Evolutionary conservation across 2,888 invertebrate species (phyloP).

Genomic region (Cephus sareptanus): DNA sequence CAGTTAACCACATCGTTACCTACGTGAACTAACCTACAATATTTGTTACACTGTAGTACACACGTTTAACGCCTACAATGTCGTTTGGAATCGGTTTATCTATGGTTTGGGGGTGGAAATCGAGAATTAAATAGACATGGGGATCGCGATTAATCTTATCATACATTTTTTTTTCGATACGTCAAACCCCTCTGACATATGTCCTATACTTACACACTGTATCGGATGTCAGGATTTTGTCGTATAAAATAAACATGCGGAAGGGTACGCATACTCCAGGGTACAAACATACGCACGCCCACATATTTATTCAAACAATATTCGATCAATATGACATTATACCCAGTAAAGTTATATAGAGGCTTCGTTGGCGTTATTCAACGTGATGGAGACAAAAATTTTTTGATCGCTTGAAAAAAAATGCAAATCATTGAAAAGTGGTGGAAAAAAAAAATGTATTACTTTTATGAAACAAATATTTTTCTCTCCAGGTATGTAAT

Average conservation of each 20-base stretch:
- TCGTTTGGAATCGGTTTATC: not conserved
- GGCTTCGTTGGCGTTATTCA: not conserved
- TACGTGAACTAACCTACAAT: not conserved
- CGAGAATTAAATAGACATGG: not conserved
- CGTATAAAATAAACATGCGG: not conserved
- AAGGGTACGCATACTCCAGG: no score
- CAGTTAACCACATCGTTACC: not conserved
- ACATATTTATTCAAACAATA: not conserved
- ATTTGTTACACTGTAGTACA: not conserved
- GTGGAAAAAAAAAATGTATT: not conserved
- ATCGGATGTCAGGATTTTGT: not conserved
- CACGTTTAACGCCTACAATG: not conserved
- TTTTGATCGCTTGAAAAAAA: not conserved
- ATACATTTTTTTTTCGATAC: not conserved
- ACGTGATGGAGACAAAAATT: not conserved
- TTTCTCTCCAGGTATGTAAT: not conserved
- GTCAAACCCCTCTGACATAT: not conserved
- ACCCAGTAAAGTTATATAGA: not conserved
- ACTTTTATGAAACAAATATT: not conserved
- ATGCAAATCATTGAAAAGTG: not conserved
- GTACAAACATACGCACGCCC: not conserved
- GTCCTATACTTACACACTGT: not conserved
- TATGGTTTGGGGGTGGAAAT: not conserved
- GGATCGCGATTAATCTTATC: not conserved
- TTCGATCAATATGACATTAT: not conserved